These are phyloP conservation scores for Lophura nycthemera DNA, from an alignment of 2,113 vertebrate genomes.

Conservation along the genomic window DNA sequence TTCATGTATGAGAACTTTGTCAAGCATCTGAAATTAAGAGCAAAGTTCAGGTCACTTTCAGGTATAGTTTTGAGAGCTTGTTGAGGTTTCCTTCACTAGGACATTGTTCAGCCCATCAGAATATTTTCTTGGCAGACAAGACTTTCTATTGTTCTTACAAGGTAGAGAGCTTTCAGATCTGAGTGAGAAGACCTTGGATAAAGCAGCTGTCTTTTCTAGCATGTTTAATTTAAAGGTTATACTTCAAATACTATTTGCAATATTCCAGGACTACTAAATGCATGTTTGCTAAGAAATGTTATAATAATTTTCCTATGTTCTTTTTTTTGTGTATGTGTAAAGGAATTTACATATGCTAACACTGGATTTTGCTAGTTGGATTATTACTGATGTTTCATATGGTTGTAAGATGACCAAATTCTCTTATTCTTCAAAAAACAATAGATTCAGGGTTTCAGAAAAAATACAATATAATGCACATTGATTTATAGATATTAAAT, in stretches of 20 bases:
- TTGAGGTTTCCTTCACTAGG: background rate
- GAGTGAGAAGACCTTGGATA: background rate
- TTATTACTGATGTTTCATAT: background rate
- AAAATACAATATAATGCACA: background rate
- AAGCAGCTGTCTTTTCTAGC: background rate
- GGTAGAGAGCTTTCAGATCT: background rate
- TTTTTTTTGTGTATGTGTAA: background rate
- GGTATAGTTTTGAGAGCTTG: background rate
- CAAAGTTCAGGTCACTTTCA: background rate
- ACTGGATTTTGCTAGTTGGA: background rate
- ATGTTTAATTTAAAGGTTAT: constrained; percentile 11
- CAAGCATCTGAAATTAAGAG: background rate
- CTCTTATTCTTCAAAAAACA: background rate
- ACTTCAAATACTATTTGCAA: background rate
- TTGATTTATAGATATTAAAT: background rate
- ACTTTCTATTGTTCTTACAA: background rate
- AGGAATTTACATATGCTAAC: background rate
- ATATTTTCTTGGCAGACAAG: background rate
- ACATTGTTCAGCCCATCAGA: background rate
- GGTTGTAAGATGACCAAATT: background rate
- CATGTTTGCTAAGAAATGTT: background rate
- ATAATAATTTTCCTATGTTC: background rate
- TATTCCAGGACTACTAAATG: background rate
- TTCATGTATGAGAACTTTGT: background rate
- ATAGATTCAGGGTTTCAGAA: background rate